phyloP scores from a whole-genome alignment of 2,888 invertebrate genomes.

The Entomobrya multifasciata region DNA sequence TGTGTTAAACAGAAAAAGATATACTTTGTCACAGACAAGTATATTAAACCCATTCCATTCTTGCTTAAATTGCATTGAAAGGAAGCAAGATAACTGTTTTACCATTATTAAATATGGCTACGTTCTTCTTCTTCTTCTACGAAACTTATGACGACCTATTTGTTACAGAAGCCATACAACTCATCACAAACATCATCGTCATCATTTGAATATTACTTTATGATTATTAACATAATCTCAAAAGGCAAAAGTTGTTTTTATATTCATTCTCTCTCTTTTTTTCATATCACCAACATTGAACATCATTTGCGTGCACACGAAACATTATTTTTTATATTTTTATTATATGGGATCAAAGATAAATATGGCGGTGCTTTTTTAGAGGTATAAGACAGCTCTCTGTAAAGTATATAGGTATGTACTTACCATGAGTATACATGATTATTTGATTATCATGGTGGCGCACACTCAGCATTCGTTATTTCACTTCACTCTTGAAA shows the following conservation, averaged over 20 bases:
- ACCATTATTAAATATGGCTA: slow-evolving; percentile 49
- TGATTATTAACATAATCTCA: slow-evolving; percentile 63
- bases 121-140: too few relatives aligned
- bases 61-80: slow-evolving; percentile 26
- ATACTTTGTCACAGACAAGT: slow-evolving; percentile 16
- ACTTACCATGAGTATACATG: too few relatives aligned
- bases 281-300: slow-evolving; percentile 24
- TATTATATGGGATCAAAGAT: slow-evolving; percentile 42
- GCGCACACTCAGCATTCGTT: slow-evolving; percentile 2
- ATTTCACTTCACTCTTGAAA: too few relatives aligned
- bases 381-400: too few relatives aligned
- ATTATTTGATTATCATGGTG: too few relatives aligned
- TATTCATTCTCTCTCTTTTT: slow-evolving; percentile 18
- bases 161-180: slow-evolving; percentile 63
- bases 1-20: too few relatives aligned
- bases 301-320: slow-evolving; percentile 53
- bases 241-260: slow-evolving; percentile 49
- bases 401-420: too few relatives aligned
- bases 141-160: slow-evolving; percentile 58
- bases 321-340: slow-evolving; percentile 35
- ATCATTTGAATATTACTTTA: slow-evolving; percentile 52
- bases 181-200: slow-evolving; percentile 44
- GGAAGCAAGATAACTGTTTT: slow-evolving; percentile 51
- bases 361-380: slow-evolving; percentile 55
- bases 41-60: too few relatives aligned